A percentile compares a stretch with the other conserved stretches of the same genome.
phyloP scores from a whole-genome alignment of 1,140 invertebrate genomes.

The Ceratosolen fusciceps region DNA sequence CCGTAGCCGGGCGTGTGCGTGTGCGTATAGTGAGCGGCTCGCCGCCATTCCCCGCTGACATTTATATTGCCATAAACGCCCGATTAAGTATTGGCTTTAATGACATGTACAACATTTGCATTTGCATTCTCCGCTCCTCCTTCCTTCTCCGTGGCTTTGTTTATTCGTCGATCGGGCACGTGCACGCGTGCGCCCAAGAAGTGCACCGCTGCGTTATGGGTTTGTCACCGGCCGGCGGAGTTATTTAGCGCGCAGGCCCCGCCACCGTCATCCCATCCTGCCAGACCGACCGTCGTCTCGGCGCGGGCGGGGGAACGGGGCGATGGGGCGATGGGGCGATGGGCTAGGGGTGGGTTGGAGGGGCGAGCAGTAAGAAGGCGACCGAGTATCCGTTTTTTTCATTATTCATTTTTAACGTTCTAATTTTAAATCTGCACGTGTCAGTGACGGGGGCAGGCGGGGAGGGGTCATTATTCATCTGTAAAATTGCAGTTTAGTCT shows the following conservation, averaged over 20 bases:
- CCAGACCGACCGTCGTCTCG: too few relatives aligned
- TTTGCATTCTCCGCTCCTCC: background rate
- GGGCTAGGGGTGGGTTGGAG: background rate
- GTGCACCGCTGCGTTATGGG: background rate
- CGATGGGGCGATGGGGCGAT: too few relatives aligned
- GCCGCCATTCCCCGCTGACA: too few relatives aligned
- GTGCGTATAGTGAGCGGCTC: too few relatives aligned
- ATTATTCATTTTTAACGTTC: slow-evolving; percentile 7
- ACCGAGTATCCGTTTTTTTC: background rate
- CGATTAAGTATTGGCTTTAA: background rate
- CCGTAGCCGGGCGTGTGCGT: too few relatives aligned
- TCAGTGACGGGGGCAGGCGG: background rate
- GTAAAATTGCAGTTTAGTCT: background rate
- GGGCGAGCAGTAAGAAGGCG: too few relatives aligned
- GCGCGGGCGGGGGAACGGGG: too few relatives aligned
- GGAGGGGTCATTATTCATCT: background rate
- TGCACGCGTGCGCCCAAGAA: background rate
- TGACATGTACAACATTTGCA: background rate
- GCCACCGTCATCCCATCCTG: background rate
- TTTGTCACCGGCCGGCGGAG: background rate
- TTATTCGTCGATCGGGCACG: background rate
- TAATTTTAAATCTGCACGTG: background rate
- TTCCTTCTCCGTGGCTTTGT: background rate
- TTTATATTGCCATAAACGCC: background rate
- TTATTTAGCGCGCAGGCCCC: background rate